Conservation (phyloP, 2,113 vertebrate species). For the Campylomormyrus tamandua region DNA sequence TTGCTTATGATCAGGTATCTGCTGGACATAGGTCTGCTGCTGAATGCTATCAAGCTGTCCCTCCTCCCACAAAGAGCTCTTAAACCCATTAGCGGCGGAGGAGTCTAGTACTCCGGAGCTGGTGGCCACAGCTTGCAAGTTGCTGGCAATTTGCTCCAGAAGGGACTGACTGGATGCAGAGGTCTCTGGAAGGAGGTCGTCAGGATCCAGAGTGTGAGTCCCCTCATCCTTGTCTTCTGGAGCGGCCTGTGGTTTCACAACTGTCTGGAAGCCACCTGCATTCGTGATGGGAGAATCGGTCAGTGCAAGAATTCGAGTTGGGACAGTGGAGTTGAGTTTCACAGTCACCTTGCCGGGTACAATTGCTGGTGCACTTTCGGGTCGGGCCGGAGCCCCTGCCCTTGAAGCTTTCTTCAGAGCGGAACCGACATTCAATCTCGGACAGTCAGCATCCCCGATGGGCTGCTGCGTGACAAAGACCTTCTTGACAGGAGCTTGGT, state of each 20-base stretch:
- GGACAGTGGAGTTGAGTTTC: constrained; percentile 53
- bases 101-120: constrained; percentile 53
- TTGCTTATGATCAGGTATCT: constrained; percentile 71
- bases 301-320: constrained; percentile 49
- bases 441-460: constrained; percentile 43
- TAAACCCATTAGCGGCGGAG: constrained; percentile 63
- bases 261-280: constrained; percentile 57
- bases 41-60: constrained; percentile 61
- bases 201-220: constrained; percentile 63
- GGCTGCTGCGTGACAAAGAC: constrained; percentile 71
- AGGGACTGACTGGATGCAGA: constrained; percentile 65
- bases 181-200: constrained; percentile 56
- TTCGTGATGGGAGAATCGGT: constrained; percentile 54
- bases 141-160: constrained; percentile 67
- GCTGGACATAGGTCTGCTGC: constrained; percentile 58
- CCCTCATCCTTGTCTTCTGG: constrained; percentile 75
- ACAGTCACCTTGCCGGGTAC: constrained; percentile 56
- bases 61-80: constrained; percentile 67
- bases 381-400: constrained; percentile 50
- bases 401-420: constrained; percentile 54
- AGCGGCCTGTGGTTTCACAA: constrained; percentile 62
- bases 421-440: constrained; percentile 45
- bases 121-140: constrained; percentile 55
- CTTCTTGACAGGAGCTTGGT: constrained; percentile 80
- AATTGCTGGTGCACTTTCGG: constrained; percentile 65